Percentiles rank a stretch among this genome's conserved stretches.
phyloP scores from a whole-genome alignment of 2,113 vertebrate genomes.

The Mustelus asterias region DNA sequence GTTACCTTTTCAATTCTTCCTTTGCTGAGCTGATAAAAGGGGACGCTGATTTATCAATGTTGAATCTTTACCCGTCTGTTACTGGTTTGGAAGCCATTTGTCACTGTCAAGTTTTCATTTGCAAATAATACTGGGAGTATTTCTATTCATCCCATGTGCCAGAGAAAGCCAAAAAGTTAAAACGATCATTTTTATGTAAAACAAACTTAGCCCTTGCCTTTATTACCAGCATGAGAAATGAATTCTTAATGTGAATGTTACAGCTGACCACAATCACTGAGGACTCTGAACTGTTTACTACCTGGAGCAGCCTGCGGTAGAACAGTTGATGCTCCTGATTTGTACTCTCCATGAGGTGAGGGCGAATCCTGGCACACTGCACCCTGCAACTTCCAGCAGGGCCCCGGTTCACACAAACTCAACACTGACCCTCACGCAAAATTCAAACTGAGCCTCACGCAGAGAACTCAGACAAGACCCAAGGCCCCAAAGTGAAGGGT shows the following conservation, averaged over 20 bases:
- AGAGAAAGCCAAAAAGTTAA: background rate
- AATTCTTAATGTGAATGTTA: background rate
- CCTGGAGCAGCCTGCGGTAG: background rate
- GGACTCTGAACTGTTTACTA: background rate
- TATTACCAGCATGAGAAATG: background rate
- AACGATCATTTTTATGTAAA: background rate
- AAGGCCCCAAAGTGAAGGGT: background rate
- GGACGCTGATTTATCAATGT: background rate
- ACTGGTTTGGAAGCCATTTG: background rate
- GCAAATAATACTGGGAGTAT: background rate
- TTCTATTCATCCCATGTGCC: conserved; percentile 1
- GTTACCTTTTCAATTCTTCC: background rate
- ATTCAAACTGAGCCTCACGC: background rate
- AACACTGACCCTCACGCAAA: background rate
- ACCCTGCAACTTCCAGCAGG: background rate
- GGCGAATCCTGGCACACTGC: background rate
- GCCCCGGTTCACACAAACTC: background rate
- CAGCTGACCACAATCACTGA: background rate
- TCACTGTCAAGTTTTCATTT: background rate
- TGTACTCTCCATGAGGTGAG: background rate
- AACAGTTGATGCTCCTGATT: background rate
- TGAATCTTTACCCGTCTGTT: conserved; percentile 15
- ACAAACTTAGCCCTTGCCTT: background rate
- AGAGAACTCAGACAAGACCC: background rate
- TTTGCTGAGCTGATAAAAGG: conserved; percentile 1